Percentiles rank a stretch among this genome's conserved stretches.
Evolutionary conservation across 2,888 invertebrate genomes (phyloP).

Genomic region (Xestia xanthographa): DNA sequence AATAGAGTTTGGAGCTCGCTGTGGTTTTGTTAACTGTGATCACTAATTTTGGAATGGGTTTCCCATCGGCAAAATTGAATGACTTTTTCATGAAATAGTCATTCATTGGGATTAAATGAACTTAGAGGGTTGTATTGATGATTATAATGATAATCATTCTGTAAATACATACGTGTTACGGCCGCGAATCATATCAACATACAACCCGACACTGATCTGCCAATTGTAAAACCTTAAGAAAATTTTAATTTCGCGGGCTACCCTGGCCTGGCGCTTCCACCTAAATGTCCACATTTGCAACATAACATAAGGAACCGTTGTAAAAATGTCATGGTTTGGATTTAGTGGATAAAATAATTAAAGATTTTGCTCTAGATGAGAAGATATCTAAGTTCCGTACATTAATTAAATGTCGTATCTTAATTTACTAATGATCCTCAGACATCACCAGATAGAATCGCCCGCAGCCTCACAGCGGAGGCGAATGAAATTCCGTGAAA

Average conservation of each 20-base stretch:
- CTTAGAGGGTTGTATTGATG: too few species aligned
- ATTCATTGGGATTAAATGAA: too few species aligned
- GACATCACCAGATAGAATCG: constrained; percentile 9
- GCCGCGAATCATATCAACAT: too few species aligned
- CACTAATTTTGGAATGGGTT: constrained; percentile 6
- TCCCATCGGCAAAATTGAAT: not conserved
- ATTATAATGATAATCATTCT: too few species aligned
- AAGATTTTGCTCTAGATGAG: not conserved
- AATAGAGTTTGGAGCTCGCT: constrained; percentile 38
- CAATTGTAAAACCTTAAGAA: too few species aligned
- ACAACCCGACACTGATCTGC: too few species aligned
- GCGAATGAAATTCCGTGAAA: constrained; percentile 24
- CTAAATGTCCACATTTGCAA: not conserved
- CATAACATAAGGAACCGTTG: not conserved
- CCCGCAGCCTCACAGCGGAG: constrained; percentile 27
- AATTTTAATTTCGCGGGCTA: too few species aligned
- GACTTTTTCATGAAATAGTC: too few species aligned
- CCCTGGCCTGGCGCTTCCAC: too few species aligned
- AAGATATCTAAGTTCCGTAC: not conserved
- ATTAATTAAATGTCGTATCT: constrained; percentile 12
- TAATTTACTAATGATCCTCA: not conserved
- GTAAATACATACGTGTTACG: too few species aligned
- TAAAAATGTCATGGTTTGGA: not conserved
- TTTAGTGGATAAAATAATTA: not conserved
- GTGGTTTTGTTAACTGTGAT: constrained; percentile 43